Conservation (phyloP, 1,140 invertebrate genomes). For the Tribolium castaneum region DNA sequence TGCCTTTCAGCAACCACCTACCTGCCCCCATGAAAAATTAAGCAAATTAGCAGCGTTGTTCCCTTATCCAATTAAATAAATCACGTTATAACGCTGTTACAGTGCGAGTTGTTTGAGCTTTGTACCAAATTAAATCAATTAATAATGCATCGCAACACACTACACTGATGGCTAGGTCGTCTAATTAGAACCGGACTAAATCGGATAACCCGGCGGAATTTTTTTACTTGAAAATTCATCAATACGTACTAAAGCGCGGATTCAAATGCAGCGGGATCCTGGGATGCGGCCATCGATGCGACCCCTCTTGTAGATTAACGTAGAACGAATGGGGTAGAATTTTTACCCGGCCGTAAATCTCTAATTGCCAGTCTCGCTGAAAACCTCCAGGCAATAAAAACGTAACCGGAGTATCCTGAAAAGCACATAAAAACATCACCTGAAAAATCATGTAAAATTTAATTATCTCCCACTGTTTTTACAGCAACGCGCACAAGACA, state of each 20-base stretch:
- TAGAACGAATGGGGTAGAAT: constrained; percentile 75
- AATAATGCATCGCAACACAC: constrained; percentile 36
- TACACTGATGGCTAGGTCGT: constrained; percentile 35
- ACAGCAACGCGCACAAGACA: neutral
- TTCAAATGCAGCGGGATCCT: constrained; percentile 74
- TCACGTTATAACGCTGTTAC: constrained; percentile 28
- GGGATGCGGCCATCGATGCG: constrained; percentile 73
- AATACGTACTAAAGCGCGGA: constrained; percentile 69
- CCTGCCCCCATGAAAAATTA: constrained; percentile 3
- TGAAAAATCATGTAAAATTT: constrained; percentile 35
- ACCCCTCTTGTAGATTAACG: constrained; percentile 75
- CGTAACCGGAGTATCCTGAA: constrained; percentile 64
- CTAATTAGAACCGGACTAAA: constrained; percentile 23
- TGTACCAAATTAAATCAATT: constrained; percentile 41
- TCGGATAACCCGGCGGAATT: constrained; percentile 16
- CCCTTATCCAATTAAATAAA: constrained; percentile 31
- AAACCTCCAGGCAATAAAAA: constrained; percentile 65
- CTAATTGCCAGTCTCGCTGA: constrained; percentile 65
- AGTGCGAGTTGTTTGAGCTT: constrained; percentile 30
- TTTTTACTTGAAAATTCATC: constrained; percentile 33
- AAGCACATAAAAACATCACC: constrained; percentile 43
- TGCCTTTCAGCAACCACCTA: neutral
- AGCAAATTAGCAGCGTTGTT: neutral
- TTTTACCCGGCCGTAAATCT: constrained; percentile 71
- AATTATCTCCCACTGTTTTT: constrained; percentile 27